phyloP scores from a whole-genome alignment of 2,797 vertebrate species.

The Nyctalus aviator region DNA sequence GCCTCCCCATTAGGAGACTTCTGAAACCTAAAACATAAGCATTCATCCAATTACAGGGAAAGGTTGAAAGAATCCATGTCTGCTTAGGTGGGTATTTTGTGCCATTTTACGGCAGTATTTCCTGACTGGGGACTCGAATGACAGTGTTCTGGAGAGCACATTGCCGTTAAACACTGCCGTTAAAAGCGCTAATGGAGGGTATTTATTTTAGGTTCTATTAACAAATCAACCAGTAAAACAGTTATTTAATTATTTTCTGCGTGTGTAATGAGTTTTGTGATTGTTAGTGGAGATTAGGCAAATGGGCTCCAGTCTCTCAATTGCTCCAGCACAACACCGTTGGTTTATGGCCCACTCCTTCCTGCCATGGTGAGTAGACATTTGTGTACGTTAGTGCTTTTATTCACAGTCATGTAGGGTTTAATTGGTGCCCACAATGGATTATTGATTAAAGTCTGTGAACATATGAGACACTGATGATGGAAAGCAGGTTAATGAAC shows the following conservation, averaged over 20 bases:
- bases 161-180: slow-evolving; percentile 54
- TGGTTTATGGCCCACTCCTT: background rate
- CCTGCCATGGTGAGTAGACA: background rate
- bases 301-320: background rate
- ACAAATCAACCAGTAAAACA: slow-evolving; percentile 38
- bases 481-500: slow-evolving; percentile 60
- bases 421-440: slow-evolving; percentile 56
- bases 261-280: background rate
- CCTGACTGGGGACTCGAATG: slow-evolving; percentile 4
- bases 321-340: background rate
- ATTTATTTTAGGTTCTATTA: slow-evolving; percentile 65
- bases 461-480: slow-evolving; percentile 32
- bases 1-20: background rate
- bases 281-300: slow-evolving; percentile 36
- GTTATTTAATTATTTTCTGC: slow-evolving; percentile 41
- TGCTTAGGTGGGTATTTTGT: slow-evolving; percentile 13
- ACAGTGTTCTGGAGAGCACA: slow-evolving; percentile 23
- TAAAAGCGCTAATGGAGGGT: slow-evolving; percentile 46
- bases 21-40: background rate
- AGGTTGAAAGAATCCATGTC: slow-evolving; percentile 39
- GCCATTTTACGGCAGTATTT: slow-evolving; percentile 14
- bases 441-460: slow-evolving; percentile 60
- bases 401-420: slow-evolving; percentile 44
- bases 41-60: slow-evolving; percentile 24
- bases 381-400: slow-evolving; percentile 49